Conservation (phyloP, 64 coral and sea anemone genomes). For the Stichodactyla helianthus region DNA sequence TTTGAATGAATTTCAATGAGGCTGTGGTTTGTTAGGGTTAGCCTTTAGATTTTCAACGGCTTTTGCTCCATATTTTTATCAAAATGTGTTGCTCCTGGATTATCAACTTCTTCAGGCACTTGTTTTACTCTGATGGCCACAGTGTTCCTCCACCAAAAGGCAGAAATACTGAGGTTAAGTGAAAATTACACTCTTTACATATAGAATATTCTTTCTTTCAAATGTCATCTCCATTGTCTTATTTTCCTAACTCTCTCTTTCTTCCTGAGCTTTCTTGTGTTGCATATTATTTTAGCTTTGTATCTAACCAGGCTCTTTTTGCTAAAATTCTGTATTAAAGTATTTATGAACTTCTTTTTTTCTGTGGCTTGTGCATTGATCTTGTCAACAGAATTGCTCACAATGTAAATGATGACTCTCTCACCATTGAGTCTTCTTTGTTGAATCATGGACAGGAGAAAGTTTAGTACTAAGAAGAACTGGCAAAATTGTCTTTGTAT, state of each 20-base stretch:
- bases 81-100: constrained; percentile 28
- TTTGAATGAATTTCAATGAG: constrained; percentile 17
- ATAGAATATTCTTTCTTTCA: neutral
- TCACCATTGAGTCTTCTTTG: too few species aligned
- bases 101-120: constrained; percentile 24
- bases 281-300: neutral
- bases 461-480: neutral
- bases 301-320: neutral
- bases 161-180: constrained; percentile 12
- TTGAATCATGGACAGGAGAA: too few species aligned
- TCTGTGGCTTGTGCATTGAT: neutral
- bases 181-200: neutral
- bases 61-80: neutral
- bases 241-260: neutral
- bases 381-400: neutral
- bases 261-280: neutral
- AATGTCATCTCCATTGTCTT: neutral
- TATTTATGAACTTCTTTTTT: neutral
- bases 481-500: neutral
- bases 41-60: neutral
- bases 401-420: neutral
- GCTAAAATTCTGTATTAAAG: neutral
- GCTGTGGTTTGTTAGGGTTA: neutral
- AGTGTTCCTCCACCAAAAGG: constrained; percentile 26
- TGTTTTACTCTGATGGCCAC: constrained; percentile 19